Percentiles rank a stretch among this genome's conserved stretches.
phyloP scores from a whole-genome alignment of 2,797 vertebrate species.

The Gephyroberyx darwinii region DNA sequence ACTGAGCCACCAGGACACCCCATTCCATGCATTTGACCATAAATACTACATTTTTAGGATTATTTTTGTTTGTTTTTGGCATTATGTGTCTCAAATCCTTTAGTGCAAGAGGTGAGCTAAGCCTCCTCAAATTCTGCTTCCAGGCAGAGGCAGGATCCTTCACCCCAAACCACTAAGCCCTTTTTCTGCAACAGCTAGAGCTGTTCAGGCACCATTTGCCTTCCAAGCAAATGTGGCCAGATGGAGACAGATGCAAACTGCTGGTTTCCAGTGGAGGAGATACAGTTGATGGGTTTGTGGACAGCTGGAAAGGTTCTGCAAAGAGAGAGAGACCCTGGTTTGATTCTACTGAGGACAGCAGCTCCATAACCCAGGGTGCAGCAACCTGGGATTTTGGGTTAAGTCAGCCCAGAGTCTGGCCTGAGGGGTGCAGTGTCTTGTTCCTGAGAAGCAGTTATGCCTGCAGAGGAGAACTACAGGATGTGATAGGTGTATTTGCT shows the following conservation, averaged over 20 bases:
- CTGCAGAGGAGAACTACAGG: conserved; percentile 28
- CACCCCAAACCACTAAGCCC: not conserved
- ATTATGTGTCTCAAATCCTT: too few relatives aligned
- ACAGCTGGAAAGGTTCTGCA: conserved; percentile 41
- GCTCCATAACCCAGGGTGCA: not conserved
- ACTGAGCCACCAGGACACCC: too few relatives aligned
- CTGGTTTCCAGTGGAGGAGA: conserved; percentile 43
- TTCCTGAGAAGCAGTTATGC: conserved; percentile 25
- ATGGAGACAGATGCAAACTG: conserved; percentile 32
- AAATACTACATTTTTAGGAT: too few relatives aligned
- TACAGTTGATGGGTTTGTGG: conserved; percentile 33
- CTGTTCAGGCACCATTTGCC: conserved; percentile 21
- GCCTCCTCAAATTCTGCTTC: not conserved
- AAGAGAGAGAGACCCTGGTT: conserved; percentile 33
- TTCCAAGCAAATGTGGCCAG: conserved; percentile 13
- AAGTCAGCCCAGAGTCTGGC: conserved; percentile 32
- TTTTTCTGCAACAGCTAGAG: conserved; percentile 25
- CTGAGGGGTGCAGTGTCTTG: conserved; percentile 13
- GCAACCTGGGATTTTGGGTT: conserved; percentile 9
- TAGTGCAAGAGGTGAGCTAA: not conserved
- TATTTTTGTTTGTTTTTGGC: too few relatives aligned
- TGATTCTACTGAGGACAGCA: conserved; percentile 35
- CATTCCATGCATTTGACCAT: too few relatives aligned
- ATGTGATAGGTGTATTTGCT: conserved; percentile 23
- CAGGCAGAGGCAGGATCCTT: not conserved